Percentiles rank a stretch among this genome's conserved stretches.
These are phyloP conservation scores for Glaucomys volans DNA, from an alignment of 2,113 vertebrate species.

Conservation along the genomic window DNA sequence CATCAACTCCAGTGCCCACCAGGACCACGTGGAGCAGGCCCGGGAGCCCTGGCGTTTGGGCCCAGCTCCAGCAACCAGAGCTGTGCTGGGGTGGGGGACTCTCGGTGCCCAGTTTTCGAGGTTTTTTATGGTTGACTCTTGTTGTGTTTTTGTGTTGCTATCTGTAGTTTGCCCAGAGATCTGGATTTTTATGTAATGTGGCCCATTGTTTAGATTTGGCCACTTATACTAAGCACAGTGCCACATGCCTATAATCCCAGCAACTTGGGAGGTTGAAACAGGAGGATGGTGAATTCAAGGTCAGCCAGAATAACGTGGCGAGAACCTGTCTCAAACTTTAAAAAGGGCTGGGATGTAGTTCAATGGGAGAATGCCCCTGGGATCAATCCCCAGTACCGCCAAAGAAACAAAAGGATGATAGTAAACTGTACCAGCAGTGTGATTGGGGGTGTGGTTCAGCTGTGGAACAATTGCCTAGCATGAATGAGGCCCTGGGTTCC, in stretches of 20 bases:
- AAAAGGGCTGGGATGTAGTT: neutral
- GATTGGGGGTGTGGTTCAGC: neutral
- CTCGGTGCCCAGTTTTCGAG: neutral
- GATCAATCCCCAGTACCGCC: neutral
- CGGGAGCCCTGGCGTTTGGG: fast-evolving
- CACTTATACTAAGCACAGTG: neutral
- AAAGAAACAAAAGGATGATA: neutral
- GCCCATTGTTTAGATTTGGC: neutral
- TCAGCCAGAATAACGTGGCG: neutral
- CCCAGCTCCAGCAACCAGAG: neutral
- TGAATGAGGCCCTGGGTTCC: neutral
- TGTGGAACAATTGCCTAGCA: neutral
- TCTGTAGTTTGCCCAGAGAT: neutral
- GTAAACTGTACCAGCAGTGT: no score
- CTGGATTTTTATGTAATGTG: neutral
- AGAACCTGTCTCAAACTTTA: neutral
- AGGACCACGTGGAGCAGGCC: neutral
- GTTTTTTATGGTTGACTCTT: neutral
- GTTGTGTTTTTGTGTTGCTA: neutral
- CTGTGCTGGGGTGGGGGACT: fast-evolving
- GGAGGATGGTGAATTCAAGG: neutral
- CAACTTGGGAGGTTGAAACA: neutral
- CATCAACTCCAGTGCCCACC: neutral
- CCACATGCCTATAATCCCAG: neutral
- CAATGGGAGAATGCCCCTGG: neutral